phyloP scores from a whole-genome alignment of 2,113 vertebrate species.

The Thomomys bottae region DNA sequence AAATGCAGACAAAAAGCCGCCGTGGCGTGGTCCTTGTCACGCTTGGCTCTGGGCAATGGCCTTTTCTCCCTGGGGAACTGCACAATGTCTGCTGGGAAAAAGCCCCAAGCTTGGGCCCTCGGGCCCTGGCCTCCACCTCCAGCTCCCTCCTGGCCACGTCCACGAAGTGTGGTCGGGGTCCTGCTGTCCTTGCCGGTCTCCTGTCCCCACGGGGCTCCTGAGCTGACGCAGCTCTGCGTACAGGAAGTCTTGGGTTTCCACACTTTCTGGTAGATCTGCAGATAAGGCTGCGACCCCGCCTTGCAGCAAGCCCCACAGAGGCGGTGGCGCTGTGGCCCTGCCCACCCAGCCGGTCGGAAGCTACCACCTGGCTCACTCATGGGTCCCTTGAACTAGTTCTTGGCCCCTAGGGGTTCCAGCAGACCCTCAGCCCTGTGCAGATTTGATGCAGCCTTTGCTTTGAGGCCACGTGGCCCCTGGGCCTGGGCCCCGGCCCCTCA shows the following conservation, averaged over 20 bases:
- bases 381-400: fast-evolving
- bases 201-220: neutral
- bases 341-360: fast-evolving
- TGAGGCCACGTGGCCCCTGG: too few species aligned
- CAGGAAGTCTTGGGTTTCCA: slow-evolving; percentile 35
- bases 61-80: too few species aligned
- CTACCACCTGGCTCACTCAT: neutral
- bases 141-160: neutral
- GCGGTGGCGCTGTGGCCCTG: neutral
- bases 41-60: too few species aligned
- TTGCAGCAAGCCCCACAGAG: neutral
- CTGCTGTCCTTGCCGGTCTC: neutral
- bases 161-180: too few species aligned
- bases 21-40: neutral
- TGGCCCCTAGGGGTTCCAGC: neutral
- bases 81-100: neutral
- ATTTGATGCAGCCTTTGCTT: too few species aligned
- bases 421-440: neutral
- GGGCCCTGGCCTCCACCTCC: neutral
- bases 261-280: neutral
- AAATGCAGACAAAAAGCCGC: slow-evolving; percentile 51
- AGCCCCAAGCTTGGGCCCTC: too few species aligned
- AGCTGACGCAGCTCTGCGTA: neutral
- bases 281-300: neutral
- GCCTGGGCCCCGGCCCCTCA: too few species aligned